Evolutionary conservation across 2,113 vertebrate species (phyloP), one percentile per base, ranked within the genome.

Genomic region (Nansenia antarctica): DNA sequence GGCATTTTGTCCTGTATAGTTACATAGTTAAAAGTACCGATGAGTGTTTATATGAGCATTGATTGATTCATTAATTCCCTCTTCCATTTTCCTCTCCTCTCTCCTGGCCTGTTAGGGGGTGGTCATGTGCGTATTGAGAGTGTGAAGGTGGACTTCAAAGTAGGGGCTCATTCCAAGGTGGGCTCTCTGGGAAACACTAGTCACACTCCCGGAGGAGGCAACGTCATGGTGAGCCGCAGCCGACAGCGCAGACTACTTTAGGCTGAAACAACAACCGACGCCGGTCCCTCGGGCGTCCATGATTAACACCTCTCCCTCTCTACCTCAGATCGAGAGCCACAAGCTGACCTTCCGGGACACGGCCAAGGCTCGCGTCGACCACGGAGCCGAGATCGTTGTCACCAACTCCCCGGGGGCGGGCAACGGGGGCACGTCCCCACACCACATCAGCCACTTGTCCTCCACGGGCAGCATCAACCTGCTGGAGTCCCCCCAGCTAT

Each of bases 141-240:
- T 0, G 94, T 95, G 79, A 98, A 96, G 86, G 90, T 98, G 89
- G 96, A 98, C 90, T 98, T 98, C 91, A 98, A 97, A 91, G 96
- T 98, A 47, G 98, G 98, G 78, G 96, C 96, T 75, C 92, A 93
- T 6, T 82, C 96, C 82, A 98, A 98, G 91, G 92, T 98, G 9
- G 94, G 95, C 59, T 98, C 96, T 2, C 83, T 98, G 73, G 93
- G 94, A 65, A 98, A 98, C 60, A 81, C 94, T 76, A 94, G 90
- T 79, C 96, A 98, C 0, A 92, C 89, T 3, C 96, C 96, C 9
- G 96, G 96, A 11, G 96, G 96, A 47, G 96, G 96, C 30, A 94
- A 98, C 0, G 66, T 98, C 70, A 94, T 95, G 94, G 95, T 98
- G 93, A 93, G 86, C 34, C 31, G 5, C 30, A 32, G 20, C 27